phyloP scores from a whole-genome alignment of 1,140 invertebrate species.

The Plodia interpunctella region DNA sequence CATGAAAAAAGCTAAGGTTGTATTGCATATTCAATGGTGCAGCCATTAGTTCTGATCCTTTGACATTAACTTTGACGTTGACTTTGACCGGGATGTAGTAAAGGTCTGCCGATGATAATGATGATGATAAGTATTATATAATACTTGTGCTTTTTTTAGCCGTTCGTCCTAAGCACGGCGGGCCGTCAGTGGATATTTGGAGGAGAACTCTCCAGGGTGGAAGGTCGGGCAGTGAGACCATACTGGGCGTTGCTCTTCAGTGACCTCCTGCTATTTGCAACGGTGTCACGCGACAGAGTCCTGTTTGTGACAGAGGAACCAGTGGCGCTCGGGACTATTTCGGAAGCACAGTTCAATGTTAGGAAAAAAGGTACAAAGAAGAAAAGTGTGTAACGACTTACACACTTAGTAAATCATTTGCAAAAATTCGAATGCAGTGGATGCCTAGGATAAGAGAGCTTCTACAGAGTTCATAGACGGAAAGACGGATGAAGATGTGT shows the following conservation, averaged over 20 bases:
- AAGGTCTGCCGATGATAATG: too few species aligned
- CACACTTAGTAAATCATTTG: too few species aligned
- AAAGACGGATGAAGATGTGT: too few species aligned
- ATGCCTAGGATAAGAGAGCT: too few species aligned
- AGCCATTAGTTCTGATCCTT: too few species aligned
- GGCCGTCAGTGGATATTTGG: slow-evolving; percentile 93
- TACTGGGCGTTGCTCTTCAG: slow-evolving; percentile 91
- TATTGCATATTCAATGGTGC: too few species aligned
- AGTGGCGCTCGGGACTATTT: slow-evolving; percentile 84
- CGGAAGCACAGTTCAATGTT: slow-evolving; percentile 89
- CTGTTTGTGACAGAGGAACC: slow-evolving; percentile 92
- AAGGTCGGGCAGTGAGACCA: slow-evolving; percentile 86
- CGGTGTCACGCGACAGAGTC: slow-evolving; percentile 89
- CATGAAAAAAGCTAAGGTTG: too few species aligned
- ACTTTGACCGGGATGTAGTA: too few species aligned
- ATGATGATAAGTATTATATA: background rate
- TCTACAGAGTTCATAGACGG: too few species aligned
- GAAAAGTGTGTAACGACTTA: too few species aligned
- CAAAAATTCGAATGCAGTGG: too few species aligned
- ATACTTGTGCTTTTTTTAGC: slow-evolving; percentile 71
- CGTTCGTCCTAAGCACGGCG: slow-evolving; percentile 87
- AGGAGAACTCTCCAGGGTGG: slow-evolving; percentile 87
- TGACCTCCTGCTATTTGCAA: slow-evolving; percentile 89
- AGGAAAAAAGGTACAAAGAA: slow-evolving; percentile 88
- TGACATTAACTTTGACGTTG: too few species aligned